Conservation (phyloP, 2,888 invertebrate species). For the Ischnus inquisitorius region DNA sequence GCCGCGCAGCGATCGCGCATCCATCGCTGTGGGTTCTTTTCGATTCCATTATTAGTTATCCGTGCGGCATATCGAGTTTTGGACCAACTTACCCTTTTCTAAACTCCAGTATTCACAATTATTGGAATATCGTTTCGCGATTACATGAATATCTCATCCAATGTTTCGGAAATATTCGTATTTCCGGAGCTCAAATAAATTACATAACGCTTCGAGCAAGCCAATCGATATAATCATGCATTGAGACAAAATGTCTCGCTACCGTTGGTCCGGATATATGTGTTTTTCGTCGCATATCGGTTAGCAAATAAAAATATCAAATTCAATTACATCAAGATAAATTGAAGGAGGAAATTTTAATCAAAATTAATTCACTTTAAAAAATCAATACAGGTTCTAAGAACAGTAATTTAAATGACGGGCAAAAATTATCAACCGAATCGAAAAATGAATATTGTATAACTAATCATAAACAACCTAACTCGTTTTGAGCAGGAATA, state of each 20-base stretch:
- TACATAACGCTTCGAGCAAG: conserved; percentile 29
- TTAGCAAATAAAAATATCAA: conserved; percentile 51
- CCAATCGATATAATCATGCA: conserved; percentile 35
- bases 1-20: no score
- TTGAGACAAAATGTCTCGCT: background rate
- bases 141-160: background rate
- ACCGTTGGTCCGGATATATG: background rate
- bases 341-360: conserved; percentile 25
- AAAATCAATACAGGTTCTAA: no score
- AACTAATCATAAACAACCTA: no score
- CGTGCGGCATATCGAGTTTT: background rate
- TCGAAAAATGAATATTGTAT: no score
- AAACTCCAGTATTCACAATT: background rate
- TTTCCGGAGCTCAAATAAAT: conserved; percentile 23
- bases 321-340: conserved; percentile 3
- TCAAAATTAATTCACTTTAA: background rate
- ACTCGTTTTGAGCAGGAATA: no score
- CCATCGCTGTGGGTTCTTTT: background rate
- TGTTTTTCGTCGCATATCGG: background rate
- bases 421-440: no score
- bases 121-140: background rate
- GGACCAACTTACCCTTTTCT: background rate
- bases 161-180: conserved; percentile 5
- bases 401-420: no score
- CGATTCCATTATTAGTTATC: background rate